Evolutionary conservation across 2,888 invertebrate species (phyloP).

Genomic region (Drosophila algonquin): DNA sequence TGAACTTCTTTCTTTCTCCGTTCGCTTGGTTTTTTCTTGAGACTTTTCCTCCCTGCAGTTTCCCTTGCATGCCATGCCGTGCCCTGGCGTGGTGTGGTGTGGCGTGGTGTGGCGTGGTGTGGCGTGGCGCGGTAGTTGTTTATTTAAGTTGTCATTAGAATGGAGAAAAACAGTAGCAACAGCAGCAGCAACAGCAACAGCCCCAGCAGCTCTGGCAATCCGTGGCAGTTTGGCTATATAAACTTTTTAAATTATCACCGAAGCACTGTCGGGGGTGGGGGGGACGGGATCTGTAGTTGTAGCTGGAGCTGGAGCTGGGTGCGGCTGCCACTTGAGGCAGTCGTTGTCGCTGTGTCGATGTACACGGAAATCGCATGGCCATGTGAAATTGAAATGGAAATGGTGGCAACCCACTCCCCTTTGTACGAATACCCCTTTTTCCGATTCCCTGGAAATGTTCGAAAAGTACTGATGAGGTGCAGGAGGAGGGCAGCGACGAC

Average conservation of each 20-base stretch:
- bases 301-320: neutral
- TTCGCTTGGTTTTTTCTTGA: slow-evolving; percentile 13
- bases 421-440: slow-evolving; percentile 15
- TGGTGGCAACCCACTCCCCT: slow-evolving; percentile 28
- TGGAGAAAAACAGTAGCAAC: slow-evolving; percentile 49
- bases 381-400: slow-evolving; percentile 67
- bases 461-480: slow-evolving; percentile 33
- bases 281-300: neutral
- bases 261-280: slow-evolving; percentile 50
- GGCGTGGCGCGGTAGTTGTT: slow-evolving; percentile 59
- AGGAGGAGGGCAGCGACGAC: neutral
- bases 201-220: slow-evolving; percentile 34
- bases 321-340: slow-evolving; percentile 68
- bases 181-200: slow-evolving; percentile 34
- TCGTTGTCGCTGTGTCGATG: slow-evolving; percentile 19
- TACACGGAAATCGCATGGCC: slow-evolving; percentile 74
- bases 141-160: slow-evolving; percentile 79
- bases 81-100: slow-evolving; percentile 28
- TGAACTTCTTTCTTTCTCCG: slow-evolving; percentile 37
- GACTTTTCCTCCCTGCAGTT: slow-evolving; percentile 28
- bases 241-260: slow-evolving; percentile 79
- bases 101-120: slow-evolving; percentile 25
- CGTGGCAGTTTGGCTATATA: slow-evolving; percentile 57
- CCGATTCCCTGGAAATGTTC: slow-evolving; percentile 42
- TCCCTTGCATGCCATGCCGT: slow-evolving; percentile 21